phyloP scores from a whole-genome alignment of 2,113 vertebrate genomes.

The Emydocephalus ijimae region DNA sequence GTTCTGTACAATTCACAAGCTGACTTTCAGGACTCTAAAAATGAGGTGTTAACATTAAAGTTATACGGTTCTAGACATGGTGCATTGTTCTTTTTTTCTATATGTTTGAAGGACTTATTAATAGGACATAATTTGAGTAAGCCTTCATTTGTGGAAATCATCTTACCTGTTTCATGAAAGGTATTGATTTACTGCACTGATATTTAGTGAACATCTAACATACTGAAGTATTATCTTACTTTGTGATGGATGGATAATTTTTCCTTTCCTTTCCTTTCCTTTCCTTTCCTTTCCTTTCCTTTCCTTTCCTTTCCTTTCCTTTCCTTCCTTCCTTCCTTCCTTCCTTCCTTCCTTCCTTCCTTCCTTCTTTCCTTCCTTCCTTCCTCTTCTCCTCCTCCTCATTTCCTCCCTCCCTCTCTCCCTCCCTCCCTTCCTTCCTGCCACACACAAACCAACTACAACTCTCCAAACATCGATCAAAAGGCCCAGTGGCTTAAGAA shows the following conservation, averaged over 20 bases:
- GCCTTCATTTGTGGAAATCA: not conserved
- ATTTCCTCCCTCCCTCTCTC: no score
- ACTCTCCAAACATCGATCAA: not conserved
- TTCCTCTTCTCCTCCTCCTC: no score
- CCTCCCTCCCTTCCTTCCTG: no score
- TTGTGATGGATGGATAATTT: not conserved
- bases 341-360: no score
- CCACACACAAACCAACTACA: not conserved
- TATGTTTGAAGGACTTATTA: not conserved
- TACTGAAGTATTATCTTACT: not conserved
- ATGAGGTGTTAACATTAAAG: not conserved
- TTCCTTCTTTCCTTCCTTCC: no score
- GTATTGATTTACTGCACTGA: not conserved
- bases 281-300: no score
- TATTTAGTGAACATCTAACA: not conserved
- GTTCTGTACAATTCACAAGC: not conserved
- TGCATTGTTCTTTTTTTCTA: not conserved
- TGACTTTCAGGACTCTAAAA: not conserved
- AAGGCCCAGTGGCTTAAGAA: not conserved
- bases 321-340: no score
- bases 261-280: not conserved
- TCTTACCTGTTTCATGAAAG: not conserved
- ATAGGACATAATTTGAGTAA: not conserved
- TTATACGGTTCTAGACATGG: not conserved
- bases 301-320: no score